Evolutionary conservation across 1,140 invertebrate genomes (phyloP), one percentile per base, ranked within the genome.

Genomic region (Apis cerana): DNA sequence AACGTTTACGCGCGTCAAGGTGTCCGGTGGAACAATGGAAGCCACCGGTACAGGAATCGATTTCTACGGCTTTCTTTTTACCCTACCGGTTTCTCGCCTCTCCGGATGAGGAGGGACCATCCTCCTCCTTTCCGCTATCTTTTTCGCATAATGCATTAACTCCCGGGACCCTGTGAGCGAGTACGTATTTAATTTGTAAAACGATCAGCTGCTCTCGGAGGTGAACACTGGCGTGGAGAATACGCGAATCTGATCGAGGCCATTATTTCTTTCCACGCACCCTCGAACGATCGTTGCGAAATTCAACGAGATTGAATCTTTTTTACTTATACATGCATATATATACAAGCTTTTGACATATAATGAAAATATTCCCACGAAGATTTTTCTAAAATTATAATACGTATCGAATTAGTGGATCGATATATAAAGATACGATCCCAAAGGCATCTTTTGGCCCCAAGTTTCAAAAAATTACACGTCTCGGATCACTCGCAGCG

Each of bases 21-120:
- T 89, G 88, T 89, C 86, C 82, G 83, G 7, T 58, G 78, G 81
- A 89, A 90, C 90, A 90, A 90, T 90, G 81, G 69, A 69, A 64
- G 61, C 75, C 72, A 61, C 80, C 74, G 59, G 76, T 81, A 89
- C 85, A 89, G 80, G 75, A 89, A 90, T 90, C 89, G 82, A 88
- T 89, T 89, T 90, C 80, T 76, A 87, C 84, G 74, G 68, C 23
- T 82, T 80, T 82, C 88, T 78, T 43, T 86, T 88, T 88, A 62
- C 54, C 61, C 81, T 17, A 33, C 59, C 43, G 56, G 61, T 58
- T 43, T 74, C 64, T 70, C 68, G 75, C 80, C 67, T 78, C 62
- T 13, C 65, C 43, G 21, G 13, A n/a, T 4, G 27, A 64, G 62
- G 65, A 21, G 50, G 5, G 21, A 19, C 58, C 15, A 33, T 33